Base-by-base conservation (phyloP, 1,140 invertebrate genomes). In the Hesperophylax magnus region DNA sequence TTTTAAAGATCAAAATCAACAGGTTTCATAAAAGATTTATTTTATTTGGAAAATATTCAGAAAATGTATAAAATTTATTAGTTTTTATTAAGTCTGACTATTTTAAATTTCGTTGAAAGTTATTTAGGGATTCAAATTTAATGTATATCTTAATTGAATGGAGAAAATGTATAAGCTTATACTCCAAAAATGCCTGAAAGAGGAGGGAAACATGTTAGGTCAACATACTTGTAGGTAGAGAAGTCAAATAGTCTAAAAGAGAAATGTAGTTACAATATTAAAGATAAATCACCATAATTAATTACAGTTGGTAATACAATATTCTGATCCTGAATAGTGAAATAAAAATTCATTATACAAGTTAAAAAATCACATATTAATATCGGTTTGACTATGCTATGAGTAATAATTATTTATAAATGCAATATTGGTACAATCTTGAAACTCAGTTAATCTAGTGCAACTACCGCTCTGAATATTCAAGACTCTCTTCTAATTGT, bases 401-500 rank as follows among this genome's bases (percentile, higher is more conserved):
- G 34, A 34, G 34, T 34, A 34, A 34, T 34, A 34, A 34, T 34
- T 34, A 20, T 65, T 69, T 39, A 39, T 47, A 69, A 69, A 69
- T 69, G 34, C 65, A 69, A 69, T 69, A 69, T 69, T 69, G 65
- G 65, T 34, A 69, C 65, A 22, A 69, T 69, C 65, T 69, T 69
- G 65, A 69, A 69, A 69, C 39, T 39, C 65, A 69, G 34, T 47
- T 69, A 47, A 39, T 6, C 65, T 69, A 69, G 31, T 69, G 65
- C 65, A 69, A 22, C 65, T 69, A 69, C 27, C 9, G 34, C 65
- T n/a, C 65, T 47, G 65, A 69, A 69, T 47, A 18, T 20, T 18
- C 65, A 69, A 69, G 65, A 69, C 20, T 17, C 18, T 52, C 17
- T 20, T 34, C 34, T 69, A 69, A 39, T 39, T 69, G 65, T 69